phyloP scores from a whole-genome alignment of 2,888 invertebrate genomes.

The Apotomis betuletana region DNA sequence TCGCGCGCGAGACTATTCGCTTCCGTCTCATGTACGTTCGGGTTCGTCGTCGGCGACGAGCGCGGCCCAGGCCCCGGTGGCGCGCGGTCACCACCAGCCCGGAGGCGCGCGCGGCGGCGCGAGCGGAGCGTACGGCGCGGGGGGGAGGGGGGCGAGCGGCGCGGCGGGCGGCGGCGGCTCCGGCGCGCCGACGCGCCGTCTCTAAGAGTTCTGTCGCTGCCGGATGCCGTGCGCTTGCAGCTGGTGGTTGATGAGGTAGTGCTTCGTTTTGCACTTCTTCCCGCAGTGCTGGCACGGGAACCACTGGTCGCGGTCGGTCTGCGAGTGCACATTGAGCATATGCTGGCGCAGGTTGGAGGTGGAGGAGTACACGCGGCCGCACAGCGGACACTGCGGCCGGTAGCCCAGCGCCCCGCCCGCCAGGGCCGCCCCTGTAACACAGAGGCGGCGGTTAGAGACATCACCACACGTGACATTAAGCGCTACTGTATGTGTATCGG shows the following conservation, averaged over 20 bases:
- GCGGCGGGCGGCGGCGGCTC: constrained; percentile 36
- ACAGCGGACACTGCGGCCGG: constrained; percentile 87
- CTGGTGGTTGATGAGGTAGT: constrained; percentile 90
- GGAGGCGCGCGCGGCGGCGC: constrained; percentile 37
- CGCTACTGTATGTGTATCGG: constrained; percentile 75
- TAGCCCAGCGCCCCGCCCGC: constrained; percentile 81
- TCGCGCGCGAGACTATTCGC: neutral
- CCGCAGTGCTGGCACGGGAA: constrained; percentile 89
- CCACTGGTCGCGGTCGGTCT: constrained; percentile 88
- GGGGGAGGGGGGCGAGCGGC: constrained; percentile 47
- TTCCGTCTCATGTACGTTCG: neutral
- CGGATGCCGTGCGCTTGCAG: constrained; percentile 89
- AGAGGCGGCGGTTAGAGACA: constrained; percentile 84
- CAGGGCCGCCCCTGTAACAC: constrained; percentile 86
- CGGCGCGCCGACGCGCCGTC: constrained; percentile 65
- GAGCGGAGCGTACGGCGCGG: constrained; percentile 31
- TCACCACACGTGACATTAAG: constrained; percentile 63
- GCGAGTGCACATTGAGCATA: constrained; percentile 89
- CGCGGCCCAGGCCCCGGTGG: constrained; percentile 40
- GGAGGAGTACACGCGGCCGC: constrained; percentile 88
- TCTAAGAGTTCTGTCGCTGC: constrained; percentile 85
- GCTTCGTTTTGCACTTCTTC: constrained; percentile 90
- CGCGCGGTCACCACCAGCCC: constrained; percentile 45
- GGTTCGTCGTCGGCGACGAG: constrained; percentile 43
- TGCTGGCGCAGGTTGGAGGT: constrained; percentile 90